Evolutionary conservation across 53 echinoderm and acorn worm genomes (phyloP).

Genomic region (Apostichopus leukothele): DNA sequence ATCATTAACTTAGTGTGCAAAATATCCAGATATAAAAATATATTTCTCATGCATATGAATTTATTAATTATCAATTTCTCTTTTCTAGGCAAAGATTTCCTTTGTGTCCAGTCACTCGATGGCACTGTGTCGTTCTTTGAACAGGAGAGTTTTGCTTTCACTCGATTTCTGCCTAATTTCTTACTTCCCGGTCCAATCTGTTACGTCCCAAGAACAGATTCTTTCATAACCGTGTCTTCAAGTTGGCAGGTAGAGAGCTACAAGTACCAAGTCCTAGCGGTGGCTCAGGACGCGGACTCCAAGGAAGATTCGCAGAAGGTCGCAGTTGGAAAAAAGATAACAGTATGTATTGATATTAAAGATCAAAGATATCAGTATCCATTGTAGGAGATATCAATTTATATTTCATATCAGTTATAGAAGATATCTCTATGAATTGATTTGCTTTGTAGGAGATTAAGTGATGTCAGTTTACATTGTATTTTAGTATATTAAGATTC

Average conservation of each 20-base stretch:
- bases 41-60: no score
- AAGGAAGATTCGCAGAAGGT: constrained; percentile 94
- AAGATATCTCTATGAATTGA: no score
- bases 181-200: constrained; percentile 83
- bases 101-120: constrained; percentile 97
- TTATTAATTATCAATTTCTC: no score
- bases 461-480: no score
- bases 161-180: constrained; percentile 93
- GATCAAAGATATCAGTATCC: neutral
- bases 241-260: constrained; percentile 96
- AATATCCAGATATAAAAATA: no score
- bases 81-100: constrained; percentile 87
- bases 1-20: no score
- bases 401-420: no score
- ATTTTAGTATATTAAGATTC: no score
- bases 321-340: constrained; percentile 83
- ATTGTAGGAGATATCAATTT: no score
- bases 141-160: constrained; percentile 98
- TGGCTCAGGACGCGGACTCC: constrained; percentile 80
- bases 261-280: constrained; percentile 95
- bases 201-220: constrained; percentile 89
- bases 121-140: constrained; percentile 96
- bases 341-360: constrained; percentile 43
- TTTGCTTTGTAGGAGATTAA: no score
- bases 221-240: constrained; percentile 95